Evolutionary conservation across 2,113 vertebrate species (phyloP).

Genomic region (Dinomys branickii): DNA sequence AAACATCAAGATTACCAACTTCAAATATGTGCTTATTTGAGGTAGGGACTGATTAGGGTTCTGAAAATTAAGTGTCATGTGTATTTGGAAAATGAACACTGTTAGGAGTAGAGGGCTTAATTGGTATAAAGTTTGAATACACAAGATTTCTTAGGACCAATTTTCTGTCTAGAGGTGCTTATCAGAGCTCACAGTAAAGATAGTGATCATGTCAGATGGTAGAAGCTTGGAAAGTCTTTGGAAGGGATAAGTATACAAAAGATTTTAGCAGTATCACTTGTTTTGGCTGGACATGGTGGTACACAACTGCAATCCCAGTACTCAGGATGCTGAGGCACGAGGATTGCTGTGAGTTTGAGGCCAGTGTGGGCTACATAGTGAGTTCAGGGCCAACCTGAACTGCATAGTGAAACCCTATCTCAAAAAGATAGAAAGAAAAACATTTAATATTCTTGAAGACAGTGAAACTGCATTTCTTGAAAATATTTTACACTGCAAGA

Average conservation of each 20-base stretch:
- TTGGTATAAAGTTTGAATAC: neutral
- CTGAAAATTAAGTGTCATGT: neutral
- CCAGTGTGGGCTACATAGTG: too few species aligned
- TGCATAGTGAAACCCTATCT: too few species aligned
- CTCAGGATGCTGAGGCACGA: neutral
- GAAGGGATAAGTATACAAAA: neutral
- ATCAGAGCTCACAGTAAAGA: neutral
- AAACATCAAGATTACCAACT: neutral
- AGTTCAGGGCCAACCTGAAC: too few species aligned
- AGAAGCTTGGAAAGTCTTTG: neutral
- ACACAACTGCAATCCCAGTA: too few species aligned
- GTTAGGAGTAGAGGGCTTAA: constrained; percentile 13
- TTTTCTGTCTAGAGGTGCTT: neutral
- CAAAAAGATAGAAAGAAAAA: too few species aligned
- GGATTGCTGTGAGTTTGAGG: too few species aligned
- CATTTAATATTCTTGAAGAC: neutral
- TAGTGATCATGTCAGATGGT: constrained; percentile 4
- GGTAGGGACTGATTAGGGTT: neutral
- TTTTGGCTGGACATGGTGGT: neutral
- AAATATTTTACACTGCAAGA: neutral
- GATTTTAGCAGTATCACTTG: neutral
- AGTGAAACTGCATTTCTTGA: neutral
- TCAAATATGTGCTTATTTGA: constrained; percentile 26
- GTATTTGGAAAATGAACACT: neutral
- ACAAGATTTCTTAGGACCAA: neutral